Conservation (phyloP, 1,140 invertebrate species). For the Diachasmimorpha longicaudata region DNA sequence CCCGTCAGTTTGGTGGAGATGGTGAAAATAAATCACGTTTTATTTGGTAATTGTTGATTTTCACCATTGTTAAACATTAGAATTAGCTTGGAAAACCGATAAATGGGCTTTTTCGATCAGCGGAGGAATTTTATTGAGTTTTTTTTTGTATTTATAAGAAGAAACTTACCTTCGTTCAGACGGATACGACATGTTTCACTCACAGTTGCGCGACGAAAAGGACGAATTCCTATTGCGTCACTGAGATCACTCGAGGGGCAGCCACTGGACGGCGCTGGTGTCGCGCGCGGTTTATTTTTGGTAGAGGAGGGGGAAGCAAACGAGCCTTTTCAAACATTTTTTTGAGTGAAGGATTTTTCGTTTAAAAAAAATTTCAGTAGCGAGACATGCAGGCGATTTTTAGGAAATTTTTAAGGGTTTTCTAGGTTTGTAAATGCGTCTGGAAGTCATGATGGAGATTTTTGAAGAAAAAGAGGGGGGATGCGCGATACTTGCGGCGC, state of each 20-base stretch:
- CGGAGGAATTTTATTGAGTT: background rate
- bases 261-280: slow-evolving; percentile 29
- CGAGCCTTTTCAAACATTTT: too few species aligned
- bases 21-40: slow-evolving; percentile 1
- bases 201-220: slow-evolving; percentile 74
- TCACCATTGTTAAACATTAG: background rate
- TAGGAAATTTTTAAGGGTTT: too few species aligned
- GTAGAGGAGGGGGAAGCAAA: background rate
- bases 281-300: background rate
- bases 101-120: too few species aligned
- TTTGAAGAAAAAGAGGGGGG: too few species aligned
- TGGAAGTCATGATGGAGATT: too few species aligned
- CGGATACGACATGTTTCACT: slow-evolving; percentile 79
- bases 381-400: too few species aligned
- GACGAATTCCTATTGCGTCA: slow-evolving; percentile 61
- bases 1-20: slow-evolving; percentile 46
- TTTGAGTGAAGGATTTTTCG: too few species aligned
- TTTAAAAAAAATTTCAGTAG: too few species aligned
- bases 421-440: too few species aligned
- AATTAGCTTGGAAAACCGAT: background rate
- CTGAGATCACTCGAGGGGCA: slow-evolving; percentile 39
- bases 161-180: slow-evolving; percentile 75
- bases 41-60: background rate
- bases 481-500: too few species aligned
- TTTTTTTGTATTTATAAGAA: slow-evolving; percentile 30